Base-by-base conservation (phyloP, 2,888 invertebrate species). In the Anorthoa munda region DNA sequence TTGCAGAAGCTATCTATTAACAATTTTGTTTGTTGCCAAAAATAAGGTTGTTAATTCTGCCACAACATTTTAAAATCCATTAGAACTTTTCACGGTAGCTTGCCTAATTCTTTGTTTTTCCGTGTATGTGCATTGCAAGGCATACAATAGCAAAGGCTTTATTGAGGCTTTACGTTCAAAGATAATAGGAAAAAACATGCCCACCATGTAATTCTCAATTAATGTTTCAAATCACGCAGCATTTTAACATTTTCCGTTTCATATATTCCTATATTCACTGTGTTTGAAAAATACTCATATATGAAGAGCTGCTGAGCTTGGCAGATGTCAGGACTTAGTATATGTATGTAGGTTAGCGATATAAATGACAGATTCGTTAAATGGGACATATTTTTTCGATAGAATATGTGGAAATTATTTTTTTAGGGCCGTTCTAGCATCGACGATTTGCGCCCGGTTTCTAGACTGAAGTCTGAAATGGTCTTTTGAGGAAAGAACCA, bases 301-400 rank as follows among this genome's bases (percentile, higher is more conserved):
- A 46, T n/a, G n/a, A 4, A n/a, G 26, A 12, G 31, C 31, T 56
- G 17, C 61, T 75, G 71, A 53, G 59, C 12, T 63, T 79, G 79
- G 60, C 79, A 75, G 60, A 50, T 70, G 74, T 45, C 70, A 48
- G 51, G 31, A 53, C 39, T 67, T 12, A n/a, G 12, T 68, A 0
- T 18, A 53, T 26, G 58, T 23, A 15, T 18, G 53, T 60, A 55
- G 60, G 78, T 55, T 7, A 78, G 26, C 70, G 15, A 18, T 75
- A 60, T 48, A 69, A 50, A 26, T 69, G 59, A 75, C 78, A 77
- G 78, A 59, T 77, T 31, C 69, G 12, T 46, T n/a, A 70, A 68
- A 69, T 60, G 26, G 21, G 18, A 55, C 17, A 15, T 18, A 21
- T n/a, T 51, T 50, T 56, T 39, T 60, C 15, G 18, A 50, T 26